phyloP scores from a whole-genome alignment of 2,113 vertebrate species.

The Dicrurus megarhynchus region DNA sequence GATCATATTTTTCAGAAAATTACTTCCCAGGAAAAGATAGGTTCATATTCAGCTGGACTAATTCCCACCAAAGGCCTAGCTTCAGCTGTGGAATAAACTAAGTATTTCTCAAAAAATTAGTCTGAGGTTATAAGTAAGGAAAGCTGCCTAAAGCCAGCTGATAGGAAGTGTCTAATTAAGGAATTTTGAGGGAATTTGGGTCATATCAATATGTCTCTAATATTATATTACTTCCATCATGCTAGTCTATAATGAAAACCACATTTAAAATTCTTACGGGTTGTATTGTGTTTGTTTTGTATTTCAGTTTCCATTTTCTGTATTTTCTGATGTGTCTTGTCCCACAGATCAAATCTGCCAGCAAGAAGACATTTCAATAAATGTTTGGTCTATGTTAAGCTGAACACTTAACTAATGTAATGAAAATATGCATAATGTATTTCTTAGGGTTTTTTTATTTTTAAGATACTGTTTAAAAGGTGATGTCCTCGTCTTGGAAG shows the following conservation, averaged over 20 bases:
- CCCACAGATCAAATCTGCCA: background rate
- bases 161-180: background rate
- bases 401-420: background rate
- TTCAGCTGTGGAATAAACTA: background rate
- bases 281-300: background rate
- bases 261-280: background rate
- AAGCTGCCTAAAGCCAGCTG: background rate
- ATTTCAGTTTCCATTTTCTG: background rate
- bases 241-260: background rate
- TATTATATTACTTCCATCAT: background rate
- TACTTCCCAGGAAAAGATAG: background rate
- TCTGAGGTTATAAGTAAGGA: background rate
- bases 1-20: background rate
- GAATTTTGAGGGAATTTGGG: background rate
- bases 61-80: background rate
- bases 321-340: background rate
- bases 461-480: background rate
- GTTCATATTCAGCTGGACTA: background rate
- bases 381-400: background rate
- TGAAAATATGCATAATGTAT: background rate
- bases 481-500: background rate
- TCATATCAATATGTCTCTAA: background rate
- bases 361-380: background rate
- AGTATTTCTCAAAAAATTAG: background rate
- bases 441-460: background rate